A percentile compares a stretch with the other conserved stretches of the same genome.
Evolutionary conservation across 2,888 invertebrate species (phyloP).

Genomic region (Saturnia japonica): DNA sequence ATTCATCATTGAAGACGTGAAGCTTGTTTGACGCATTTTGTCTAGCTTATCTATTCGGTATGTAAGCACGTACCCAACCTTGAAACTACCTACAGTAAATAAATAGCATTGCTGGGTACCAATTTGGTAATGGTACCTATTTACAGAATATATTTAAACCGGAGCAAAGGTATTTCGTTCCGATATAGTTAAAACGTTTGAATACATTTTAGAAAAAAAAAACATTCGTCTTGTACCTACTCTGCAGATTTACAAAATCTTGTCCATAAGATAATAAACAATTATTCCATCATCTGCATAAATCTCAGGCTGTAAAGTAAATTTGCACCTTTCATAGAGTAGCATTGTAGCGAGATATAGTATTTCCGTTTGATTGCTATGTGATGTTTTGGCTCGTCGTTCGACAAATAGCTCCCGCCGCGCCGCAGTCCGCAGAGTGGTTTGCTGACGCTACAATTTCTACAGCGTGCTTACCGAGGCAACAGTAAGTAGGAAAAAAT

Average conservation of each 20-base stretch:
- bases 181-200: neutral
- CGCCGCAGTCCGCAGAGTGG: slow-evolving; percentile 72
- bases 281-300: slow-evolving; percentile 66
- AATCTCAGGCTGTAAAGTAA: slow-evolving; percentile 65
- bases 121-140: slow-evolving; percentile 21
- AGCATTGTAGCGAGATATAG: slow-evolving; percentile 73
- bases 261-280: slow-evolving; percentile 76
- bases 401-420: slow-evolving; percentile 74
- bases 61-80: slow-evolving; percentile 30
- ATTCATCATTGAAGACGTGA: slow-evolving; percentile 37
- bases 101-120: slow-evolving; percentile 15
- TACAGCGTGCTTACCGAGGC: slow-evolving; percentile 51
- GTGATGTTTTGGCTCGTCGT: slow-evolving; percentile 80
- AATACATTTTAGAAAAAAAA: neutral
- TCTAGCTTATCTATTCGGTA: slow-evolving; percentile 43
- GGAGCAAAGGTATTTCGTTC: neutral
- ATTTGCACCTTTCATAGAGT: slow-evolving; percentile 72
- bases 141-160: slow-evolving; percentile 12
- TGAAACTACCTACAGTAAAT: slow-evolving; percentile 25
- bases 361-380: slow-evolving; percentile 77
- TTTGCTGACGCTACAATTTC: slow-evolving; percentile 74
- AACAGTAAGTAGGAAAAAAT: slow-evolving; percentile 68
- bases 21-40: slow-evolving; percentile 39
- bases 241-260: neutral
- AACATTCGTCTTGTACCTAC: neutral